Base-by-base conservation (phyloP, 2,797 vertebrate genomes). In the Muscicapa striata region DNA sequence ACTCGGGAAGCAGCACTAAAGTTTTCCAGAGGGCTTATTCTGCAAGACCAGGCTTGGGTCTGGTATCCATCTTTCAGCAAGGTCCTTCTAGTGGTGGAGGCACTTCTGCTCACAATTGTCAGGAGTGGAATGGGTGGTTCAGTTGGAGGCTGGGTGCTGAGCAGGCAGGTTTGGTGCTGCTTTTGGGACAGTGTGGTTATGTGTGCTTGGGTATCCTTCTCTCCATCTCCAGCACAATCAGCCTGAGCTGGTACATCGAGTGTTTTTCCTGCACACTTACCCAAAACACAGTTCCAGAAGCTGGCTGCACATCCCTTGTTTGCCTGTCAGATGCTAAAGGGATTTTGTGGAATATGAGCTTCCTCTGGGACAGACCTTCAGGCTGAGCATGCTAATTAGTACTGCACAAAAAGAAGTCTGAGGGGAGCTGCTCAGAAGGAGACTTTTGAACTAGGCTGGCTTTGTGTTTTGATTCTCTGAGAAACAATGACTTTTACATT, bases 301-400 rank as follows among this genome's bases (percentile, higher is more conserved):
- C 74, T 79, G 74, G 68, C 36, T 87, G 80, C 74, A 38, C 26
- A 27, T n/a, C 61, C 46, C 82, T 68, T 68, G 67, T 74, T 96
- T 94, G 86, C 67, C 80, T 81, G 63, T 91, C 83, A 93, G 89
- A 72, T 3, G 3, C 79, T 58, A 78, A 78, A 68, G 84, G 88
- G 92, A 86, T 51, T 91, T 24, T 49, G 58, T 81, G 49, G 73
- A 84, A 62, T 38, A 68, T 57, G 64, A 95, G 67, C 81, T 93
- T 87, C 92, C 91, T 82, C 41, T 93, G 96, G 88, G 91, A 81
- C 63, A 89, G 90, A 54, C n/a, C 87, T 93, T 46, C 68, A 78
- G 85, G 91, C 85, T 70, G 30, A 92, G 57, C 1, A 1, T 82
- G 80, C 68, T 95, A 87, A 93, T 96, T 96, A 94, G 68, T 26